These are phyloP conservation scores for Chromobotia macracanthus DNA, from an alignment of 2,797 vertebrate genomes.

Conservation along the genomic window DNA sequence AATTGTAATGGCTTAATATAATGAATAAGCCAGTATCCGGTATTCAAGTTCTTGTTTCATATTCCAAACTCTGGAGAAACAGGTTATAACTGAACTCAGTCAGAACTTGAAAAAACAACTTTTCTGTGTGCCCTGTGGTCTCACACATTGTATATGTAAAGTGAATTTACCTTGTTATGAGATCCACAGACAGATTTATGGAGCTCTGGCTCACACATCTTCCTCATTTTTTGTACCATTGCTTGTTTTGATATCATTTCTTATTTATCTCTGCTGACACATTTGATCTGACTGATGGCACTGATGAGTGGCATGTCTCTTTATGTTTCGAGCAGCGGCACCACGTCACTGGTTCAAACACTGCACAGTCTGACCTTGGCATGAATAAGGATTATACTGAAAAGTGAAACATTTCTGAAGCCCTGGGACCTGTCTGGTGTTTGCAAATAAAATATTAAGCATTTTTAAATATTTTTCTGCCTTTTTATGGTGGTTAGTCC, in stretches of 20 bases:
- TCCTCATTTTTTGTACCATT: conserved; percentile 13
- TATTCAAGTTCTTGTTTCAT: not conserved
- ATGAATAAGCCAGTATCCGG: conserved; percentile 1
- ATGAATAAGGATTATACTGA: conserved; percentile 33
- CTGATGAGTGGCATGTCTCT: conserved; percentile 6
- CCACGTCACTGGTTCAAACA: conserved; percentile 12
- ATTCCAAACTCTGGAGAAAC: conserved; percentile 46
- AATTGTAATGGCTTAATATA: conserved; percentile 8
- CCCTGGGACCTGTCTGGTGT: conserved; percentile 24
- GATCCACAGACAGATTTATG: conserved; percentile 15
- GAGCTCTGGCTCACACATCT: conserved; percentile 15
- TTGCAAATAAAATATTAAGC: conserved; percentile 56
- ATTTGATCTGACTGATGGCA: conserved; percentile 22
- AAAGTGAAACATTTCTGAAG: conserved; percentile 21
- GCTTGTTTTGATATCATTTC: not conserved
- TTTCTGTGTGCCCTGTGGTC: not conserved
- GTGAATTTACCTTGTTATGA: not conserved
- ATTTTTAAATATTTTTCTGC: conserved; percentile 46
- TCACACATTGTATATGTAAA: conserved; percentile 35
- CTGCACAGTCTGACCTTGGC: conserved; percentile 20
- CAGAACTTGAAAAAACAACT: too few relatives aligned
- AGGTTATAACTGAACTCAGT: conserved; percentile 42
- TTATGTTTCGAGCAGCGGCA: not conserved
- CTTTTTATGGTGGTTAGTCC: not conserved
- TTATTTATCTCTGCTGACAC: not conserved